Evolutionary conservation across 2,113 vertebrate genomes (phyloP).

Genomic region (Alligator mississippiensis): DNA sequence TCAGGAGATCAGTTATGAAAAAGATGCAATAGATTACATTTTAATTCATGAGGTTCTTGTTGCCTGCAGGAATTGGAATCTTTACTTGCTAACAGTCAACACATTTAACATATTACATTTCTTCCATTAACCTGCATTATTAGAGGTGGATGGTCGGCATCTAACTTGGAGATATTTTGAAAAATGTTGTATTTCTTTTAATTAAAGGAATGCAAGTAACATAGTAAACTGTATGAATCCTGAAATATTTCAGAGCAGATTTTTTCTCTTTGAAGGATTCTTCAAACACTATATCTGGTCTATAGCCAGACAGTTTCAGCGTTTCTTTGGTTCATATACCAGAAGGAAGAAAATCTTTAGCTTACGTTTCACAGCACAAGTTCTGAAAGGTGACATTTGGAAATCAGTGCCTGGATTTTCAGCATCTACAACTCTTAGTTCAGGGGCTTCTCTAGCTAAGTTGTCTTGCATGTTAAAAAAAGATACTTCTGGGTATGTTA

Average conservation of each 20-base stretch:
- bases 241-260: neutral
- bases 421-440: neutral
- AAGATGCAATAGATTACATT: neutral
- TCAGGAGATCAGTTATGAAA: neutral
- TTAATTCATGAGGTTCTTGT: neutral
- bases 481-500: neutral
- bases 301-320: neutral
- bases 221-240: rapidly evolving
- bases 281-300: neutral
- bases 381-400: neutral
- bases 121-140: neutral
- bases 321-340: neutral
- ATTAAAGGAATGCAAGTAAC: neutral
- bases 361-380: neutral
- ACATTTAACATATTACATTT: neutral
- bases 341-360: neutral
- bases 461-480: too few species aligned
- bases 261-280: neutral
- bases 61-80: neutral
- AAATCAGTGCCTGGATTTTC: neutral
- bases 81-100: neutral
- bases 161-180: neutral
- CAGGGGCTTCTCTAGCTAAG: neutral
- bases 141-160: neutral
- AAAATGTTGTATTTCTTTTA: neutral